Evolutionary conservation across 2,888 invertebrate species (phyloP).

Genomic region (Cremastinae sp.): DNA sequence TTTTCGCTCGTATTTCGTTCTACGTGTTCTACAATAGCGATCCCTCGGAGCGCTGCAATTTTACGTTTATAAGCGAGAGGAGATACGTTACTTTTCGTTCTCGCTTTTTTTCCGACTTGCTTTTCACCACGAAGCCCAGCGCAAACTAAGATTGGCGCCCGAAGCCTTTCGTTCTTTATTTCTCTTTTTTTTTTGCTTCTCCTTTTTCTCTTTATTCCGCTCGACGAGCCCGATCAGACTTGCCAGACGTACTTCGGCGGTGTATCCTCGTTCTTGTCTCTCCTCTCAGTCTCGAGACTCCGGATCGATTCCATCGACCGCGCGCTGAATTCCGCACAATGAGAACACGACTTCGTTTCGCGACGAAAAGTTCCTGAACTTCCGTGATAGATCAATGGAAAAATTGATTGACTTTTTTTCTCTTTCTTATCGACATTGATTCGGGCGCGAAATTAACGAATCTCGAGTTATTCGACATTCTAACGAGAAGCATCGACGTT

Average conservation of each 20-base stretch:
- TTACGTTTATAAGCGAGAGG: conserved; percentile 26
- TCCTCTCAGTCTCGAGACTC: conserved; percentile 22
- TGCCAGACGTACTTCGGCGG: conserved; percentile 40
- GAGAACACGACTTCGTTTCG: neutral
- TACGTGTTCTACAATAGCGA: conserved; percentile 1
- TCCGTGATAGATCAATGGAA: neutral
- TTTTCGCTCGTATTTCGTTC: neutral
- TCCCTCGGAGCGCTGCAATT: conserved; percentile 26
- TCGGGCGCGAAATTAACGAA: neutral
- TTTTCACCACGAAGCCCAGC: conserved; percentile 7
- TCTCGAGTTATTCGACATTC: conserved; percentile 1
- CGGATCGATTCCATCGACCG: conserved; percentile 46
- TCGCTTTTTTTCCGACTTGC: neutral
- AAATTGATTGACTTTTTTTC: neutral
- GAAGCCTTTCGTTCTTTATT: neutral
- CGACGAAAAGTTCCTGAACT: conserved; percentile 8
- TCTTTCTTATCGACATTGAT: neutral
- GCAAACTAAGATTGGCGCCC: conserved; percentile 12
- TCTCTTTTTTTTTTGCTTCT: neutral
- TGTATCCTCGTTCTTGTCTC: conserved; percentile 4
- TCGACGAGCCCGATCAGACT: conserved; percentile 37
- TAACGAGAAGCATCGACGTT: neutral
- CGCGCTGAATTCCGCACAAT: neutral
- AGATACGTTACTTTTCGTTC: conserved; percentile 4
- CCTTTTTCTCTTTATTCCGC: conserved; percentile 1